These are phyloP conservation scores for Eidolon helvum DNA, from an alignment of 2,113 vertebrate species.

Conservation along the genomic window DNA sequence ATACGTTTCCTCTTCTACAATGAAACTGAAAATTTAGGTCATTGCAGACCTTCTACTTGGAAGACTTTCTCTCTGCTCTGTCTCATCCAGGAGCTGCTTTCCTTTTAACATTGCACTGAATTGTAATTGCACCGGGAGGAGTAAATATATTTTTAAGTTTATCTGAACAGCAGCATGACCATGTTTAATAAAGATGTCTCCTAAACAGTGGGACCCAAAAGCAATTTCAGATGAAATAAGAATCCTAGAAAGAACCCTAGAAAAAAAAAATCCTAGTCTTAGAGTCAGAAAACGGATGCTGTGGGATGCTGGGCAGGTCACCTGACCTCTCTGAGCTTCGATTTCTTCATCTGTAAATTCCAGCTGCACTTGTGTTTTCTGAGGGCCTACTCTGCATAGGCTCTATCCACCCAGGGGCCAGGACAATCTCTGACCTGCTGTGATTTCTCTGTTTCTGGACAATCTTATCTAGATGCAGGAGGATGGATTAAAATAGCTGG, in stretches of 20 bases:
- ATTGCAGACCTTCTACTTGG: accelerated
- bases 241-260: background rate
- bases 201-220: background rate
- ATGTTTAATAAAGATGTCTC: background rate
- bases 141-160: background rate
- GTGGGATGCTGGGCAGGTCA: background rate
- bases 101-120: background rate
- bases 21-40: background rate
- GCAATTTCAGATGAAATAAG: background rate
- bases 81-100: background rate
- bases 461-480: background rate
- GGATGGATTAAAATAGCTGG: background rate
- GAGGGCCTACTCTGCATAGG: background rate
- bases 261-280: background rate
- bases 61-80: background rate
- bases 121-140: background rate
- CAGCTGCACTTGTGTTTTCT: background rate
- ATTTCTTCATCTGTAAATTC: background rate
- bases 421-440: background rate
- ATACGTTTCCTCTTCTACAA: accelerated
- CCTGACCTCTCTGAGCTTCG: background rate
- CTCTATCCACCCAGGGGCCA: too few relatives aligned
- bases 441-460: background rate
- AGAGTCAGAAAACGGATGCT: background rate
- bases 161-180: background rate